Conservation (phyloP, 2,113 vertebrate genomes). For the Myocastor coypus region DNA sequence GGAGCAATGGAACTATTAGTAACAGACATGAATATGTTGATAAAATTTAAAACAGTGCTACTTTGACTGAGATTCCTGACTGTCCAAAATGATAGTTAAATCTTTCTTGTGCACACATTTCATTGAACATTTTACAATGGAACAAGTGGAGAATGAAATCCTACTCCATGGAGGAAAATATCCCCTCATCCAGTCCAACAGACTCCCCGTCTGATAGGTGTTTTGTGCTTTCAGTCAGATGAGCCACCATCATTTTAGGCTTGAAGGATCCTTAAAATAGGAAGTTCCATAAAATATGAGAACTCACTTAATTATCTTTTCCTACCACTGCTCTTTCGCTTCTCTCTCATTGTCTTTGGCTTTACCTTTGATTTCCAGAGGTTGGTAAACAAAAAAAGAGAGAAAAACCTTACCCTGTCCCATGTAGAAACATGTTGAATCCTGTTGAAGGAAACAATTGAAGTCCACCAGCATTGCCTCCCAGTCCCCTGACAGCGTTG, state of each 20-base stretch:
- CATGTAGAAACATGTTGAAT: not conserved
- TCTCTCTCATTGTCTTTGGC: not conserved
- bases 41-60: not conserved
- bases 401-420: not conserved
- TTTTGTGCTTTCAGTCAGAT: not conserved
- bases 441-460: not conserved
- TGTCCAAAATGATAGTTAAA: not conserved
- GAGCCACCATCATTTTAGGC: not conserved
- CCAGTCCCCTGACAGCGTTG: fast-evolving
- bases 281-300: constrained; percentile 43
- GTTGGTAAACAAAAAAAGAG: not conserved
- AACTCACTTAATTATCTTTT: constrained; percentile 30
- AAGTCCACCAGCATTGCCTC: not conserved
- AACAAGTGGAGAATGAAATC: not conserved
- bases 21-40: not conserved
- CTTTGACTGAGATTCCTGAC: not conserved
- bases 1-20: not conserved
- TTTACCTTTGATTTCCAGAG: not conserved
- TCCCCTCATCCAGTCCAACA: not conserved
- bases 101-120: not conserved
- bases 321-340: not conserved
- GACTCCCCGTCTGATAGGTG: not conserved
- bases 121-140: not conserved
- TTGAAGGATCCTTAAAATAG: constrained; percentile 24
- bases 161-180: not conserved